A percentile compares a stretch with the other conserved stretches of the same genome.
phyloP scores from a whole-genome alignment of 1,140 invertebrate species.

The Drosophila ercepeae region DNA sequence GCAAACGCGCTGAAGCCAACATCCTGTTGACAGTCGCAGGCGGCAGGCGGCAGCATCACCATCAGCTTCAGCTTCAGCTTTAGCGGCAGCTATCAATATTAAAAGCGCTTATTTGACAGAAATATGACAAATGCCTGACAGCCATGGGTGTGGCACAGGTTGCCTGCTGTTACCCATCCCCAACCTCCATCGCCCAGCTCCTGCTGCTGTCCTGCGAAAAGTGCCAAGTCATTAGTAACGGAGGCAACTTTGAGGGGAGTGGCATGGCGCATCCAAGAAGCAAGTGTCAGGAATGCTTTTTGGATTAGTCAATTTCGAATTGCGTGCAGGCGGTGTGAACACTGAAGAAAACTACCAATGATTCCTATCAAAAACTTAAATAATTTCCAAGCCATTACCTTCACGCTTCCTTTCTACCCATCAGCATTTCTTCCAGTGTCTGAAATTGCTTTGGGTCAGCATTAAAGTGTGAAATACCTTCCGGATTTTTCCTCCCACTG shows the following conservation, averaged over 20 bases:
- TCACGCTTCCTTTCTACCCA: too few relatives aligned
- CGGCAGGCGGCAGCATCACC: constrained; percentile 4
- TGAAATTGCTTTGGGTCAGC: constrained; percentile 38
- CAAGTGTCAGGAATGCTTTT: constrained; percentile 81
- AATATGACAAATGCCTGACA: constrained; percentile 82
- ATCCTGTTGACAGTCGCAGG: constrained; percentile 73
- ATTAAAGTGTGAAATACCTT: constrained; percentile 63
- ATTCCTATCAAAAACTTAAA: too few relatives aligned
- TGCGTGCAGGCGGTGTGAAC: constrained; percentile 14
- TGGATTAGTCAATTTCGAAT: constrained; percentile 76
- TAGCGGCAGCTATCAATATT: constrained; percentile 75
- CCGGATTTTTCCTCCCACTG: constrained; percentile 38
- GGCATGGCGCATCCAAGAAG: constrained; percentile 1
- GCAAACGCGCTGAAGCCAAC: constrained; percentile 72
- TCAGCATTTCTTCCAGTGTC: constrained; percentile 4
- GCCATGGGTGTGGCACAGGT: constrained; percentile 60
- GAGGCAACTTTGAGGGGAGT: constrained; percentile 5
- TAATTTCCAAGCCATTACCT: too few relatives aligned
- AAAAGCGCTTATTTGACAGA: constrained; percentile 82
- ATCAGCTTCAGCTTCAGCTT: background rate
- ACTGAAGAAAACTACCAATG: background rate
- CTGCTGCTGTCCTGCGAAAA: constrained; percentile 53
- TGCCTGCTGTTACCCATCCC: constrained; percentile 20
- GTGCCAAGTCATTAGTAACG: constrained; percentile 80
- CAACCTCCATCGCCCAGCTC: background rate